Base-by-base conservation (phyloP, 1,140 invertebrate species). In the Chrysopa pallens region DNA sequence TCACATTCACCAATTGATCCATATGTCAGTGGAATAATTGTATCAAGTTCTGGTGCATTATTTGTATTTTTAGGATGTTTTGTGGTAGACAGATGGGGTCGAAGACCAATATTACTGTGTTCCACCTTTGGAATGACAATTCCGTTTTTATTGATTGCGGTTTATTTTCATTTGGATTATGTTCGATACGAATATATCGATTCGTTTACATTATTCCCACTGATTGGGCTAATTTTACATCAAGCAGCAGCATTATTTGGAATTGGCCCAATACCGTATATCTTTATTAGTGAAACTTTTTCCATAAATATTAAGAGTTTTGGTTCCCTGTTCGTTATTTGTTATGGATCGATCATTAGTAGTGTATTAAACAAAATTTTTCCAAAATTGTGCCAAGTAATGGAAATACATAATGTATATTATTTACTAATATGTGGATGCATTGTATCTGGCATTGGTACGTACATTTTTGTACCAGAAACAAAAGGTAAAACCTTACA, bases 401-500 rank as follows among this genome's bases (percentile, higher is more conserved):
- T 91, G 36, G 79, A 84, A 0, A 60, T 72, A 29, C 67, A 74
- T 46, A 78, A 76, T 1, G 74, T 79, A 0, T 87, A 91, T 60
- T 85, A 81, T 74, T 54, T 90, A 36, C 94, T 87, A 54, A 75
- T 76, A 9, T 55, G 67, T 9, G 70, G 85, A 43, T 82, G 81
- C 49, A 51, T 78, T 8, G 33, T 78, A 6, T 81, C 81, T 13
- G 55, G 88, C 29, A 54, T 89, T 33, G 80, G 92, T 55, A 74
- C 86, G 6, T 75, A 80, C 46, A 58, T 80, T 40, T 80, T 74
- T 47, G 80, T 95, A 28, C 90, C 89, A n/a, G 90, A 95, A 61
- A 95, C 90, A 1, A 80, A 84, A 54, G 88, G 89, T 6, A 82
- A 79, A 53, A 84, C 72, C 38, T 67, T 94, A 35, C 88, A 94